Percentiles rank a stretch among this genome's conserved stretches.
phyloP scores from a whole-genome alignment of 2,113 vertebrate species.

The Patagioenas fasciata region DNA sequence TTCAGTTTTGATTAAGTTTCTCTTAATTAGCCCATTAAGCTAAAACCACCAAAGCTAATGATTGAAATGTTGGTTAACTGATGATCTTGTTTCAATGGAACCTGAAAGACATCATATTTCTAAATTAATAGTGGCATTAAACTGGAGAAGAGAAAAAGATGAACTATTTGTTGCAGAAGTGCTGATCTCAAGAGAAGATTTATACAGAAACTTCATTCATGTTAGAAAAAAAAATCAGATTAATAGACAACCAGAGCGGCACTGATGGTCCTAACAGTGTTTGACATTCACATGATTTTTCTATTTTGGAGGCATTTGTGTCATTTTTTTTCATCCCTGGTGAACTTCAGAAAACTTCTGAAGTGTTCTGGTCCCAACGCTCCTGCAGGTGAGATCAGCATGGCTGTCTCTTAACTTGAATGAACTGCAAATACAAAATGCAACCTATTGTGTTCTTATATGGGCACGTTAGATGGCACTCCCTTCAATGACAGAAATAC shows the following conservation, averaged over 20 bases:
- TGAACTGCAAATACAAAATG: not conserved
- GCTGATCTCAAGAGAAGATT: conserved; percentile 22
- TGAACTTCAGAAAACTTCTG: not conserved
- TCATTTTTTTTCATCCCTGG: not conserved
- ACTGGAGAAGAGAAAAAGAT: conserved; percentile 28
- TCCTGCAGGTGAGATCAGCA: not conserved
- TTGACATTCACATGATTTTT: not conserved
- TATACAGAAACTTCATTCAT: not conserved
- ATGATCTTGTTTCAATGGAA: conserved; percentile 52
- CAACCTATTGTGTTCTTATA: not conserved
- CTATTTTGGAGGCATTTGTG: not conserved
- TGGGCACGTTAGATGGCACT: not conserved
- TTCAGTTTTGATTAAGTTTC: conserved; percentile 62
- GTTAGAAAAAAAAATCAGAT: not conserved
- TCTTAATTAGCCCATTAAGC: conserved; percentile 57
- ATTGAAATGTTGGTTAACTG: conserved; percentile 49
- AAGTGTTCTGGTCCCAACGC: not conserved
- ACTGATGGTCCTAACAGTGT: not conserved
- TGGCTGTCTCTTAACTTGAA: not conserved
- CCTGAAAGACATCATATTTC: conserved; percentile 46
- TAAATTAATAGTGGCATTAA: conserved; percentile 55
- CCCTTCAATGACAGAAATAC: not conserved
- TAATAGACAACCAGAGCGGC: not conserved
- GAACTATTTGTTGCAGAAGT: conserved; percentile 36
- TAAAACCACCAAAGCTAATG: conserved; percentile 53